Conservation (phyloP, 2,797 vertebrate species). For the Eidolon dupreanum region DNA sequence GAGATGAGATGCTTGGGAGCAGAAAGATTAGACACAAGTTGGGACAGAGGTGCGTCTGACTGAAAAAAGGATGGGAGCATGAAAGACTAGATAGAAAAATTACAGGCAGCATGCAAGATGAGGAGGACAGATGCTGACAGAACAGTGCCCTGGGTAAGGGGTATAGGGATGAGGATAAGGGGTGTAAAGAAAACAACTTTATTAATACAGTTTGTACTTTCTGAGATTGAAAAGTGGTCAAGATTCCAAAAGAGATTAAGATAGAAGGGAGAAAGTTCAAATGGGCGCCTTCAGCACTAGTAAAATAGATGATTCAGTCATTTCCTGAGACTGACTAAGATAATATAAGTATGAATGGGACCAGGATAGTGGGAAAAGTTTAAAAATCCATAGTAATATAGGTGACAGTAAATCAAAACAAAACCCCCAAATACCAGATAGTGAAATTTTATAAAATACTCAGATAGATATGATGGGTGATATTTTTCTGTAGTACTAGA, state of each 20-base stretch:
- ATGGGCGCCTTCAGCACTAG: neutral
- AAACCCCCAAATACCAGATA: neutral
- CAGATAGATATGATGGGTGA: neutral
- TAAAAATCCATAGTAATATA: neutral
- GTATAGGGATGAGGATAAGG: rapidly evolving
- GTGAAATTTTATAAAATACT: neutral
- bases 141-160: neutral
- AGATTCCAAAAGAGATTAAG: neutral
- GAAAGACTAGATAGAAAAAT: neutral
- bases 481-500: neutral
- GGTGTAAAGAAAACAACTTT: neutral
- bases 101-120: neutral
- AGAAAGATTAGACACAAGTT: neutral
- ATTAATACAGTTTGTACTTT: neutral
- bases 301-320: neutral
- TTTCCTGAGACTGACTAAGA: neutral
- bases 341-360: neutral
- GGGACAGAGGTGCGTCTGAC: neutral
- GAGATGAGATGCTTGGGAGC: rapidly evolving
- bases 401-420: neutral
- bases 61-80: neutral
- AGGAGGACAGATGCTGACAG: neutral
- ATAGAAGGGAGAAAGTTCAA: neutral
- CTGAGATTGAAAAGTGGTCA: neutral
- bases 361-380: neutral